phyloP scores from a whole-genome alignment of 2,797 vertebrate species.

The Catamblyrhynchus diadema region DNA sequence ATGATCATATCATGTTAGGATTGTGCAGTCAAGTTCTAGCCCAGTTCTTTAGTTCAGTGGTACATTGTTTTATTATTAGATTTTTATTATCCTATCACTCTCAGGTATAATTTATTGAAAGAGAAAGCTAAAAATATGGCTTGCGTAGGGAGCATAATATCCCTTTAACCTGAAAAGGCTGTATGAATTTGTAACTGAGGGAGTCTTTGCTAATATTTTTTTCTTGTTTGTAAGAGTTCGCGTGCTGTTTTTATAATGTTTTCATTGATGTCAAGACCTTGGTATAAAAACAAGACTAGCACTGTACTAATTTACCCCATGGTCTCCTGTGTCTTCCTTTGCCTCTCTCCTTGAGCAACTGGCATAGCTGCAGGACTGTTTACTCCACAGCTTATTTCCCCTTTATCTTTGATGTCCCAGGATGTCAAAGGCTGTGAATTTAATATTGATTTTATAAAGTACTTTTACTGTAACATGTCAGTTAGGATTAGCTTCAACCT shows the following conservation, averaged over 20 bases:
- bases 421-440: constrained; percentile 94
- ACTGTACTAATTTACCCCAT: constrained; percentile 79
- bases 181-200: constrained; percentile 20
- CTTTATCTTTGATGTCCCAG: constrained; percentile 89
- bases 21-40: neutral
- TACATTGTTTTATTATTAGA: neutral
- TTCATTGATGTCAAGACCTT: constrained; percentile 90
- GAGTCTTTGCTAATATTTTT: constrained; percentile 43
- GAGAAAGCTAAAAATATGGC: neutral
- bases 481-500: constrained; percentile 86
- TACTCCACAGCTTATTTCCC: constrained; percentile 86
- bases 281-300: constrained; percentile 89
- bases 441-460: constrained; percentile 99
- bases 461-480: constrained; percentile 99
- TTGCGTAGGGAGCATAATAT: neutral
- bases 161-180: constrained; percentile 32
- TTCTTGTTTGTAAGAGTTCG: constrained; percentile 78
- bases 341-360: constrained; percentile 73
- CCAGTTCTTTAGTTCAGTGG: neutral
- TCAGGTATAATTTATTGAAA: neutral
- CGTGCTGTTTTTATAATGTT: constrained; percentile 87
- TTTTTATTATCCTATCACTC: neutral
- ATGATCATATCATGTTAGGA: neutral
- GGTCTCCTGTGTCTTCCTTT: constrained; percentile 73
- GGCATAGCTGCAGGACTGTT: constrained; percentile 83